Base-by-base conservation (phyloP, 2,888 invertebrate genomes). In the Andrena bicolor region DNA sequence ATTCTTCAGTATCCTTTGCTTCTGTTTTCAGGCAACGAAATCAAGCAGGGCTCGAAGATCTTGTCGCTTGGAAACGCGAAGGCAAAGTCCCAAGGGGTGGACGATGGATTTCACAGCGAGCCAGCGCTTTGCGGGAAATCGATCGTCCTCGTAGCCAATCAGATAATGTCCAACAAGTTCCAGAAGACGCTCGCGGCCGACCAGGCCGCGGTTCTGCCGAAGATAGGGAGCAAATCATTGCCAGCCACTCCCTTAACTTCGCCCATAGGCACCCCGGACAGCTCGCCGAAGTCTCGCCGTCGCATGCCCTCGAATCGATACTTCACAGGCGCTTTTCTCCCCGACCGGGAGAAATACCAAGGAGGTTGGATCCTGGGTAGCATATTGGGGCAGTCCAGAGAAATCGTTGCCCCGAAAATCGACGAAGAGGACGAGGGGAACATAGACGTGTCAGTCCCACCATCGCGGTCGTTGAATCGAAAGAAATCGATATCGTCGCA, bases 41-140 rank as follows among this genome's bases (percentile, higher is more conserved):
- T 49, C 20, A 87, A 79, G 26, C 35, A 82, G n/a, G 49, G 0
- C 3, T 69, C 84, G 5, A 88, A 88, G 68, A 76, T 64, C 32
- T 58, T 69, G 53, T 16, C 81, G 20, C 82, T 80, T 1, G 90
- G 87, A 23, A 89, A 76, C 58, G 32, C 89, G 2, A 92, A 92
- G 74, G 74, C 85, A 0, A 94, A 94, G 85, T 96, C 96, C 4
- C 95, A 95, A 58, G 96, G 96, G 5, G 95, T 95, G 0, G 97
- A 97, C 91, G 97, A 97, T 94, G 97, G 96, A 72, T 92, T 93
- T 82, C 92, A 92, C 76, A 92, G 94, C 41, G 96, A 96, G 91
- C 96, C 96, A 35, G 96, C 97, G 60, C 96, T 96, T 65, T 97
- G 97, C 89, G 97, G 96, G 65, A 95, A 95, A 76, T 96, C 96